Conservation (phyloP, 2,888 invertebrate genomes). For the Bugula neritina region DNA sequence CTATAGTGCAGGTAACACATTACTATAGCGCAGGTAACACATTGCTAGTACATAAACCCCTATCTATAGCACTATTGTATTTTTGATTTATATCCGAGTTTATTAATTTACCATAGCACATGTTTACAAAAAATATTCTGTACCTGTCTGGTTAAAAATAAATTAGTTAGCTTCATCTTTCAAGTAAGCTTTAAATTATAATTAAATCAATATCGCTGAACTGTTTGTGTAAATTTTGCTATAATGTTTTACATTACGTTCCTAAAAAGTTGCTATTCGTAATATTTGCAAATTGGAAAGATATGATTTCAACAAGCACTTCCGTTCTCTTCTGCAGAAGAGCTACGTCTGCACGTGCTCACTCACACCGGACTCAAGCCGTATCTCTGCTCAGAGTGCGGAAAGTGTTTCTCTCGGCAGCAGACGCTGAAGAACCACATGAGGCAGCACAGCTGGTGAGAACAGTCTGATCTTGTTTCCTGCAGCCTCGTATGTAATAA, state of each 20-base stretch:
- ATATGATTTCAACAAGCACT: not conserved
- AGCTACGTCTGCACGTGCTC: constrained; percentile 53
- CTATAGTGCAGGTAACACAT: not conserved
- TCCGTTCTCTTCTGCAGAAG: not conserved
- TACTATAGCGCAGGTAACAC: not conserved
- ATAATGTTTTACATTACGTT: not conserved
- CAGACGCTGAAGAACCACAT: constrained; percentile 45
- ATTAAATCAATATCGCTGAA: too few species aligned
- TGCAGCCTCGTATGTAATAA: too few species aligned
- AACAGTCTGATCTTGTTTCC: too few species aligned
- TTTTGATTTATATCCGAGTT: too few species aligned
- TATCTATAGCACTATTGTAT: too few species aligned
- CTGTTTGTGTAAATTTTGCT: too few species aligned
- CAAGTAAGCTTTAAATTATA: too few species aligned
- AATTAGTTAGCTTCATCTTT: too few species aligned
- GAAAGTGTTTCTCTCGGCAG: constrained; percentile 43
- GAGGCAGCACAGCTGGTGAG: constrained; percentile 34
- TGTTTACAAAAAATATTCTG: not conserved
- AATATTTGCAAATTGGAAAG: too few species aligned
- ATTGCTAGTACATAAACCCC: too few species aligned
- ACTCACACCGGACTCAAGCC: constrained; percentile 51
- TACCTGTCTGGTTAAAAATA: not conserved
- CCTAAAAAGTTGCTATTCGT: not conserved
- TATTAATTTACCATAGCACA: too few species aligned
- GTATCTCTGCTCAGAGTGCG: constrained; percentile 48